Evolutionary conservation across 1,140 invertebrate species (phyloP).

Genomic region (Ylistrum balloti): DNA sequence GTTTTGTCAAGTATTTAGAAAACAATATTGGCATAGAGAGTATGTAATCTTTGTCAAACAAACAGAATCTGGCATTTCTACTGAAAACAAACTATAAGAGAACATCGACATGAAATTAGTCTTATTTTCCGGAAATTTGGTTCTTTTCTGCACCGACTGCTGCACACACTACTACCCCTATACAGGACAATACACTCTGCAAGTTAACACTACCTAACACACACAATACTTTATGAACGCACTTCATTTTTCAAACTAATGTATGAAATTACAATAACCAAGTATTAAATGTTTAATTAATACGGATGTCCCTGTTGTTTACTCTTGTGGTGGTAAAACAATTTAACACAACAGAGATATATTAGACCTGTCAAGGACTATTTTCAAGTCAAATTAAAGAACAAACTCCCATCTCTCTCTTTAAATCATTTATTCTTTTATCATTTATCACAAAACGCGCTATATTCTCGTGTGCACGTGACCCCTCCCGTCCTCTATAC

Average conservation of each 20-base stretch:
- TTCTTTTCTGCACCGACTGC: not conserved
- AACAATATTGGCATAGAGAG: not conserved
- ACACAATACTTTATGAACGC: not conserved
- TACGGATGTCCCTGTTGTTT: not conserved
- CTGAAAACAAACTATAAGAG: not conserved
- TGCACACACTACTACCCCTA: not conserved
- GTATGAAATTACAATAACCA: slow-evolving; percentile 12
- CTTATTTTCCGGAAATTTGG: not conserved
- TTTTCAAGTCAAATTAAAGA: not conserved
- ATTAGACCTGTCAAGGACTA: not conserved
- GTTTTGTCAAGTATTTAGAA: not conserved
- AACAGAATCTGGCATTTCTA: not conserved
- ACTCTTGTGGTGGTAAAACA: not conserved
- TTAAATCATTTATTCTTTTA: slow-evolving; percentile 3
- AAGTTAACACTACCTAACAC: not conserved
- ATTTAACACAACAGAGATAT: not conserved
- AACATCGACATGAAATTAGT: not conserved
- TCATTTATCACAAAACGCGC: slow-evolving; percentile 3
- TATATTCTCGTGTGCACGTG: not conserved
- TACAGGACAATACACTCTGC: not conserved
- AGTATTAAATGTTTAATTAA: slow-evolving; percentile 15
- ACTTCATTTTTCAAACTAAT: not conserved
- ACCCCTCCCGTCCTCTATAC: not conserved
- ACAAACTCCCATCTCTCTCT: not conserved
- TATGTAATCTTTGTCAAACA: no score